phyloP scores from a whole-genome alignment of 1,140 invertebrate genomes.

The Aradophagus sp. region DNA sequence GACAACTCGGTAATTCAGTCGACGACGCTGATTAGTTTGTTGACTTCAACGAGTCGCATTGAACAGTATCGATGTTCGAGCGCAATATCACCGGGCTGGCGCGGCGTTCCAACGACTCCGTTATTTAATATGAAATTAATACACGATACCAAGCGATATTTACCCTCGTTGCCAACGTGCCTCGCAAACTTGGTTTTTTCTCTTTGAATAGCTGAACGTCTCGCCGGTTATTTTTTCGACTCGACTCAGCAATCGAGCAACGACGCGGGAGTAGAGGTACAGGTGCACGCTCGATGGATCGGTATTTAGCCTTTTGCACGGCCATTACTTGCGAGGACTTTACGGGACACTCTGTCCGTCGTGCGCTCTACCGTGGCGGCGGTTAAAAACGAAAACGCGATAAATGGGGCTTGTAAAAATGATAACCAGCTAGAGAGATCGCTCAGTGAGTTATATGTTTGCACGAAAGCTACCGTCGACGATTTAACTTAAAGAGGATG shows the following conservation, averaged over 20 bases:
- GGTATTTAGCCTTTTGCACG: slow-evolving; percentile 40
- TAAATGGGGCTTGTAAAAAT: slow-evolving; percentile 59
- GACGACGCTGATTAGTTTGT: too few relatives aligned
- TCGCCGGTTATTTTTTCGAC: slow-evolving; percentile 19
- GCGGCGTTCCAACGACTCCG: too few relatives aligned
- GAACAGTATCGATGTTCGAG: too few relatives aligned
- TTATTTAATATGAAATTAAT: not conserved
- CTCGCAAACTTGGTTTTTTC: too few relatives aligned
- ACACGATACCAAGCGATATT: too few relatives aligned
- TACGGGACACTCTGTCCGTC: slow-evolving; percentile 48
- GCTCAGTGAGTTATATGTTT: slow-evolving; percentile 55
- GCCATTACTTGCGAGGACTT: slow-evolving; percentile 50
- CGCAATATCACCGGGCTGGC: too few relatives aligned
- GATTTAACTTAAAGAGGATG: slow-evolving; percentile 56
- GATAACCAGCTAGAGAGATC: slow-evolving; percentile 50
- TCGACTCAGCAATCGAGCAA: slow-evolving; percentile 35
- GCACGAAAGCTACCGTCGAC: slow-evolving; percentile 51
- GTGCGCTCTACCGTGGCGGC: slow-evolving; percentile 30
- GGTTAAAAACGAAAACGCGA: slow-evolving; percentile 56
- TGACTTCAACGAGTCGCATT: too few relatives aligned
- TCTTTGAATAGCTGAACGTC: too few relatives aligned
- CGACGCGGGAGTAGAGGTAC: slow-evolving; percentile 25
- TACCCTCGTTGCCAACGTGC: too few relatives aligned
- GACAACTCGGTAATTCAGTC: too few relatives aligned
- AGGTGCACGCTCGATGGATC: slow-evolving; percentile 39